Base-by-base conservation (phyloP, 2,888 invertebrate genomes). In the Leucania comma region DNA sequence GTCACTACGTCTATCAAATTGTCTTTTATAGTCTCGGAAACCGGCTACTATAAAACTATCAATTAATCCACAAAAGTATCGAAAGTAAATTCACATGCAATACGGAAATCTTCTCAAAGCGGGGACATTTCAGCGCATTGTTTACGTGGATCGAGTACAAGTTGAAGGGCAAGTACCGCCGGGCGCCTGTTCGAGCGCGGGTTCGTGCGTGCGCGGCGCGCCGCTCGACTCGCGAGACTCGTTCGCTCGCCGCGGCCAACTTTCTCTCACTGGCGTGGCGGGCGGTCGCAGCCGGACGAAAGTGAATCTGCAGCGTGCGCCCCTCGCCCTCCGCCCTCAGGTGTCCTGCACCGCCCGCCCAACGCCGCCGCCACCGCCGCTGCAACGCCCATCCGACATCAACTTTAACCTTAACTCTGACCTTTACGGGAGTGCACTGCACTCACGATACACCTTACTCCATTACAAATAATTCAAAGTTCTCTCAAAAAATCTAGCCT, bases 181-280 rank as follows among this genome's bases (percentile, higher is more conserved):
- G 87, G 80, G 86, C 83, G 84, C 85, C 87, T 85, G 86, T 88
- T 83, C 78, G 86, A 87, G 88, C 91, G 93, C 91, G 79, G 92
- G 90, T 87, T 87, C 88, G 90, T 90, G 91, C 93, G 93, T 92
- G 92, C 90, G 90, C 89, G 94, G 90, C 93, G 90, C 92, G 92
- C 92, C 93, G 93, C 94, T 92, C 90, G 89, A 90, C 90, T 89
- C 92, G 94, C 95, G 95, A 91, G 93, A 95, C 92, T 94, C 94
- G 96, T 96, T 95, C 95, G 95, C 93, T 94, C 96, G 92, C 91
- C 93, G 93, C 96, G 95, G 91, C 93, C 93, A 94, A 96, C 96
- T 96, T 96, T 96, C 96, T 96, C 96, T 95, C 92, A 96, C 96
- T 96, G 96, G 94, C 95, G 93, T 92, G 92, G 93, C 93, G 91